Evolutionary conservation across 2,113 vertebrate species (phyloP), one percentile per base, ranked within the genome.

Genomic region (Myotis lucifugus): DNA sequence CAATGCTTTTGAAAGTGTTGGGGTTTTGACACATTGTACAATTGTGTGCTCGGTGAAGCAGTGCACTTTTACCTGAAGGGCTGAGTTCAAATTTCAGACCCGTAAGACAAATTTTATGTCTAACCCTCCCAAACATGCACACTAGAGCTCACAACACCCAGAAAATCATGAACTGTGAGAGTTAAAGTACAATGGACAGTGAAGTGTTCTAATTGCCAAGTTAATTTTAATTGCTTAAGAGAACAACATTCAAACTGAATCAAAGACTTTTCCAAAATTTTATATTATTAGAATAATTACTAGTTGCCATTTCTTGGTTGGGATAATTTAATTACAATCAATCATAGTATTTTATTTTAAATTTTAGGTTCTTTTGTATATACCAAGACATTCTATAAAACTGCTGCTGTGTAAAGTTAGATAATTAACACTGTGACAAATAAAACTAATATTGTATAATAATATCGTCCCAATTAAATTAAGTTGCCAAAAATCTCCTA

Each of bases 381-480:
- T 69, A 78, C 32, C 29, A 61, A 89, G 78, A 86, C 12, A 88
- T 25, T 94, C 32, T 85, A 6, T 85, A 81, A 88, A 73, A 70
- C 14, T 54, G 32, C 59, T 88, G 8, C 61, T 73, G 3, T 93
- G 32, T 88, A 78, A 85, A 85, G 82, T 27, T 67, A 87, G 14
- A 77, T 78, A 88, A 69, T 95, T 92, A 94, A 8, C 25, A 54
- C 46, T 85, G 17, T 67, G 46, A 40, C 74, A 95, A 78, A 85
- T 92, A 84, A 88, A 94, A 73, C 11, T 81, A 81, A 59, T n/a
- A 73, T 3, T 90, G 12, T 46, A 56, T 37, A 10, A 66, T 84
- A 85, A 92, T 48, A 85, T 54, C 25, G 6, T 66, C 12, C 32
- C 61, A 77, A 12, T 78, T 61, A 83, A 77, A 12, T 78, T 61